A percentile compares a stretch with the other conserved stretches of the same genome.
These are phyloP conservation scores for Pionites leucogaster DNA, from an alignment of 2,113 vertebrate genomes.

Conservation along the genomic window DNA sequence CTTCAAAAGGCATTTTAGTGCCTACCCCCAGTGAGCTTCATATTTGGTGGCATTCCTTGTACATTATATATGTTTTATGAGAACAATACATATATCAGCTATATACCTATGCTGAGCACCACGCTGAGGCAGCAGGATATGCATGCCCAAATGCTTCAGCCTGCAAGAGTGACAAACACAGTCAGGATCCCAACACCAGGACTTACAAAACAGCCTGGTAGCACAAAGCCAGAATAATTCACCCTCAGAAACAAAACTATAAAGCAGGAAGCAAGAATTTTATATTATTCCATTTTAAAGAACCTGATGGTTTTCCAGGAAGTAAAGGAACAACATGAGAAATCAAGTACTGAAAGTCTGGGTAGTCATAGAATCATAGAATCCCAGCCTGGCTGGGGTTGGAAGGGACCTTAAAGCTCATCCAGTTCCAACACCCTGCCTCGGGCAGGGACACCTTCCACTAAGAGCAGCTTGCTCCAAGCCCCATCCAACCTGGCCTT, in stretches of 20 bases:
- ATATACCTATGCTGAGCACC: fast-evolving
- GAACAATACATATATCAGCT: background rate
- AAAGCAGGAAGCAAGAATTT: background rate
- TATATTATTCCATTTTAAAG: background rate
- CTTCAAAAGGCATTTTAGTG: background rate
- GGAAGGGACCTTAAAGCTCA: background rate
- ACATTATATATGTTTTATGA: background rate
- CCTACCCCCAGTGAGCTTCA: background rate
- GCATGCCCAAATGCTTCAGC: background rate
- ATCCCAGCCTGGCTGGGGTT: background rate
- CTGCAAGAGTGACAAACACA: background rate
- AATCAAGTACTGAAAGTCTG: background rate
- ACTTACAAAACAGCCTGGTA: background rate
- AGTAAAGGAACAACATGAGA: background rate
- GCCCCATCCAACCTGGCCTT: too few relatives aligned
- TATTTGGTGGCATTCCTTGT: background rate
- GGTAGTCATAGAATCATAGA: background rate
- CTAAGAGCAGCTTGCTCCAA: too few relatives aligned
- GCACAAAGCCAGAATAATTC: background rate
- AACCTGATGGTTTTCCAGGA: background rate
- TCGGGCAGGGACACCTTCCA: background rate
- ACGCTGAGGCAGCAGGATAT: background rate
- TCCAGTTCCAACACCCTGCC: background rate
- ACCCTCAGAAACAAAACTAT: background rate
- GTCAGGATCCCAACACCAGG: background rate